Percentiles rank a stretch among this genome's conserved stretches.
These are phyloP conservation scores for Atethmia centrago DNA, from an alignment of 2,888 invertebrate species.

Conservation along the genomic window DNA sequence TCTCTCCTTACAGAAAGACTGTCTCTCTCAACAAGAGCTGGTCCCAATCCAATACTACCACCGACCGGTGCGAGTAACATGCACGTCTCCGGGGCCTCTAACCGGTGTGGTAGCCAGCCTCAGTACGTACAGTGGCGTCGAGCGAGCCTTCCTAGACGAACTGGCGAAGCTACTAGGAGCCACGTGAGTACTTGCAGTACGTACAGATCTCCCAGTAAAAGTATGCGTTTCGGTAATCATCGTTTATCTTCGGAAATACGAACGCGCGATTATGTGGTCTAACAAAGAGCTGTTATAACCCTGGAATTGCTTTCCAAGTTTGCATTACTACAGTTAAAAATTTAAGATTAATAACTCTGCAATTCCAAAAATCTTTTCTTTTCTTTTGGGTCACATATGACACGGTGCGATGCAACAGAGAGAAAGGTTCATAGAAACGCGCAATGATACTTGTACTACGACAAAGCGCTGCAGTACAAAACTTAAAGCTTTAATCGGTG, in stretches of 20 bases:
- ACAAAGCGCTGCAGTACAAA: neutral
- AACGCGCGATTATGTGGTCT: neutral
- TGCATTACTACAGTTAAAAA: neutral
- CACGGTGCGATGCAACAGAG: neutral
- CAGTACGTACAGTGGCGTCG: slow-evolving; percentile 94
- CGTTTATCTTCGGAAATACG: neutral
- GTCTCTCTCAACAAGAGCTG: slow-evolving; percentile 90
- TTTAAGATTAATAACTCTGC: neutral
- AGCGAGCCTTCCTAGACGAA: slow-evolving; percentile 93
- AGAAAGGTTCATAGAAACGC: neutral
- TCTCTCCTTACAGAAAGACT: slow-evolving; percentile 90
- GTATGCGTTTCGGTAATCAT: neutral
- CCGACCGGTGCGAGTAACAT: slow-evolving; percentile 89
- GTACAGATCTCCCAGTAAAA: neutral
- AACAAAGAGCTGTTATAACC: neutral
- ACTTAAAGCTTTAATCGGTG: neutral
- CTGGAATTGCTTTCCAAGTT: neutral
- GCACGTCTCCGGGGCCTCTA: slow-evolving; percentile 88
- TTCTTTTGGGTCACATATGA: neutral
- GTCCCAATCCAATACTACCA: slow-evolving; percentile 93
- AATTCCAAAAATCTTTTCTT: neutral
- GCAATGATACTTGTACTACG: neutral
- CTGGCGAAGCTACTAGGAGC: slow-evolving; percentile 94
- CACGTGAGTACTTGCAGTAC: slow-evolving; percentile 82
- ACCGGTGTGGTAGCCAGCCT: slow-evolving; percentile 94